A percentile compares a stretch with the other conserved stretches of the same genome.
Conservation (phyloP, 2,888 invertebrate genomes). For the Heliconius ismenius region DNA sequence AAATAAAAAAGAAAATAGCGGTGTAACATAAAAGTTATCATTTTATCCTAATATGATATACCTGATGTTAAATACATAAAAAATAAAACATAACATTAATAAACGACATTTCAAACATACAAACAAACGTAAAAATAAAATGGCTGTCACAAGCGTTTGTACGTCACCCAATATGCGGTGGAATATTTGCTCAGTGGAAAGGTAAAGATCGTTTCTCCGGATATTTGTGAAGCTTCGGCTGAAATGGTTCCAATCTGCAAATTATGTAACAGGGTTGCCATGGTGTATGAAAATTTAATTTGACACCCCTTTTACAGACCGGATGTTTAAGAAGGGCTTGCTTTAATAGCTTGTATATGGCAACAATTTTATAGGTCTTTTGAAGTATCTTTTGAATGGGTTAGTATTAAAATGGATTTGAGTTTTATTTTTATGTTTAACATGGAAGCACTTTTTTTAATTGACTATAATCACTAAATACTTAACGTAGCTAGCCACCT, state of each 20-base stretch:
- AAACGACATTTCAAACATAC: too few species aligned
- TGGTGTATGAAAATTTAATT: background rate
- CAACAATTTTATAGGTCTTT: background rate
- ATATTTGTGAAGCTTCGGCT: conserved; percentile 29
- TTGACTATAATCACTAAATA: too few species aligned
- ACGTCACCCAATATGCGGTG: conserved; percentile 15
- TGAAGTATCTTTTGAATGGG: background rate
- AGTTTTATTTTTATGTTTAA: background rate
- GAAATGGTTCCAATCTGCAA: conserved; percentile 26
- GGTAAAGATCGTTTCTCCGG: conserved; percentile 26
- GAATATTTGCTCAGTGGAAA: conserved; percentile 27
- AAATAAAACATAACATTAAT: too few species aligned
- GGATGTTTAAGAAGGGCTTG: background rate
- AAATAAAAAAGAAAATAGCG: too few species aligned
- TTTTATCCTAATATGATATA: too few species aligned
- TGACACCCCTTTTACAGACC: background rate
- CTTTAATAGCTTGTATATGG: background rate
- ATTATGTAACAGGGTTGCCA: conserved; percentile 17
- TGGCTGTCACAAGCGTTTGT: conserved; percentile 5
- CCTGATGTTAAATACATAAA: too few species aligned
- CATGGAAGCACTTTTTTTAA: too few species aligned
- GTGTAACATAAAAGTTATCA: too few species aligned
- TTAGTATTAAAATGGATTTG: background rate
- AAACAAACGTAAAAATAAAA: conserved; percentile 4
- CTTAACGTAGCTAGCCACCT: too few species aligned